Base-by-base conservation (phyloP, 2,113 vertebrate species). In the Micronycteris hirsuta region DNA sequence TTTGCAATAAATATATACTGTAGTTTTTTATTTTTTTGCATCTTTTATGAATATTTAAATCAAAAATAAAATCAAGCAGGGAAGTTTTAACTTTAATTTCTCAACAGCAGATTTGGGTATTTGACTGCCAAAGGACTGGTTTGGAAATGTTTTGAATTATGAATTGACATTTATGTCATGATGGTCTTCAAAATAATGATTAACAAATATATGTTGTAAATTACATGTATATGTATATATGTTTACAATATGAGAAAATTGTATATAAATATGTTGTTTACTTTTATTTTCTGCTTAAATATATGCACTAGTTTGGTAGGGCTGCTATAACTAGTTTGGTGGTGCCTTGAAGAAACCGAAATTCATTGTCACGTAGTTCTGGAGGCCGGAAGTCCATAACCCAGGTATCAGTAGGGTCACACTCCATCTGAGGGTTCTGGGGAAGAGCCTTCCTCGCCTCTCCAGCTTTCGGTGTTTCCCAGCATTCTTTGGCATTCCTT, bases 91-190 rank as follows among this genome's bases (percentile, higher is more conserved):
- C 12, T 65, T 65, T 65, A 33, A 73, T 81, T 4, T 61, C 24
- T 52, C 24, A 47, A n/a, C 4, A 83, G n/a, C 7, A 52, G 7
- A 52, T 86, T 70, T 82, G 14, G 47, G 1, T 80, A 47, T 81
- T n/a, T 89, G 36, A 49, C 9, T 45, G 8, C n/a, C 74, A 89
- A 78, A 56, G 16, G 6, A 5, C 11, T 90, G 1, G 16, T 84
- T 74, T 61, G 20, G 3, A 56, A 73, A 85, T 89, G 7, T 54
- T 90, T 90, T 74, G 36, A 93, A 28, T 87, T 54, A 11, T 85
- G 36, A 88, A 41, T 80, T 49, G 26, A 8, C 9, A 91, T 61
- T 91, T 84, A 5, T 0, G 52, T 45, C 15, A 67, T 71, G 8
- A 78, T 36, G 9, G 13, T 83, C 26, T 87, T 93, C 68, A 88